phyloP scores from a whole-genome alignment of 2,113 vertebrate genomes.

The Phrynosoma blainvillii region DNA sequence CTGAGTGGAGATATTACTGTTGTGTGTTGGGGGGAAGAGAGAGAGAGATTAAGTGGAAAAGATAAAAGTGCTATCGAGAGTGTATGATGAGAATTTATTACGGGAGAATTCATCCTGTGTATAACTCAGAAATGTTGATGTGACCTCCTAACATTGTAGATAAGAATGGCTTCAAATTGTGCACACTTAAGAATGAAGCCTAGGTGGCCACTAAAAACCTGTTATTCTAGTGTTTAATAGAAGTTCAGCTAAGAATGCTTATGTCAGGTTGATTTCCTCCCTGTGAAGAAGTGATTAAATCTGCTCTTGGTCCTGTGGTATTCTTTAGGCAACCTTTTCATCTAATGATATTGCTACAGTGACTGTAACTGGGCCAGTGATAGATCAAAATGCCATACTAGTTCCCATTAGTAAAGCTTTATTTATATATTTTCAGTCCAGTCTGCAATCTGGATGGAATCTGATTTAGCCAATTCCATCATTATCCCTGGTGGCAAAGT shows the following conservation, averaged over 20 bases:
- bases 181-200: background rate
- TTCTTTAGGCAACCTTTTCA: constrained; percentile 20
- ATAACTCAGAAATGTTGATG: constrained; percentile 30
- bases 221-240: constrained; percentile 1
- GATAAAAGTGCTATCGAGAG: constrained; percentile 1
- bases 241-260: background rate
- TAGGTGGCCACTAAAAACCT: constrained; percentile 21
- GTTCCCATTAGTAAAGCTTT: background rate
- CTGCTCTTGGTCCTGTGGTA: background rate
- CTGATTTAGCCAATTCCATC: background rate
- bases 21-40: background rate
- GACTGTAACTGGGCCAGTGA: background rate
- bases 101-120: constrained; percentile 9
- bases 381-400: constrained; percentile 16
- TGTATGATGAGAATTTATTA: constrained; percentile 30
- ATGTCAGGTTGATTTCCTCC: constrained; percentile 16
- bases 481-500: background rate
- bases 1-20: too few relatives aligned
- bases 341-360: background rate
- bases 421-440: background rate
- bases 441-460: background rate
- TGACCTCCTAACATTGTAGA: constrained; percentile 17
- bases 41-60: constrained; percentile 11
- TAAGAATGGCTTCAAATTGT: constrained; percentile 37
- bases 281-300: constrained; percentile 14